These are phyloP conservation scores for Microplitis mediator DNA, from an alignment of 1,140 invertebrate genomes.

Conservation along the genomic window DNA sequence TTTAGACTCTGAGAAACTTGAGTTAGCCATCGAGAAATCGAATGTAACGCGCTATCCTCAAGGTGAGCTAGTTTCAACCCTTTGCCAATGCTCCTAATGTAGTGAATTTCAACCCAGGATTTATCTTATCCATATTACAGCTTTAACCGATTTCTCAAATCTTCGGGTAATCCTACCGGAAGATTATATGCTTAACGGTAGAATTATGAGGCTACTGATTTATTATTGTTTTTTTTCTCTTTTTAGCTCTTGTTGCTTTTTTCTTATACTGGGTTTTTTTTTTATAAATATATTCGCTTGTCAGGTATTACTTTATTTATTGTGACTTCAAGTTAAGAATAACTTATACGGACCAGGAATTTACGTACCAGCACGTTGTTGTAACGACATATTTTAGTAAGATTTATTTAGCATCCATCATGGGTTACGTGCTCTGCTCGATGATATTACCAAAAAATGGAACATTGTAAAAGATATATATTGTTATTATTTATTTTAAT, in stretches of 20 bases:
- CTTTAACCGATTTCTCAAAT: background rate
- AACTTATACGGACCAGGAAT: conserved; percentile 56
- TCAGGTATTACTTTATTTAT: background rate
- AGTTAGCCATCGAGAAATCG: conserved; percentile 45
- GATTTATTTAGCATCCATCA: conserved; percentile 34
- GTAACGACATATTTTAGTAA: conserved; percentile 56
- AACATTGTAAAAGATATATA: conserved; percentile 31
- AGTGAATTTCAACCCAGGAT: background rate
- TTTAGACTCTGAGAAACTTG: conserved; percentile 41
- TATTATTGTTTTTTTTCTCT: background rate
- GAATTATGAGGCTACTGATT: background rate
- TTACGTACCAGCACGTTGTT: conserved; percentile 58
- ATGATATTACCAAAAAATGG: conserved; percentile 57
- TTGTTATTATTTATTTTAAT: too few relatives aligned
- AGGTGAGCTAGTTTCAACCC: conserved; percentile 3
- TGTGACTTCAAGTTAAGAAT: conserved; percentile 42
- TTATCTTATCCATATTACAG: conserved; percentile 7
- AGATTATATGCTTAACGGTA: background rate
- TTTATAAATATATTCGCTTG: conserved; percentile 1
- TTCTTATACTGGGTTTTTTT: background rate
- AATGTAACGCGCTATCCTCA: conserved; percentile 44
- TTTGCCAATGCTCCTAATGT: background rate
- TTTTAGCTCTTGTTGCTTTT: background rate
- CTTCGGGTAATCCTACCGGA: too few relatives aligned
- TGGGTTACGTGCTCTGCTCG: conserved; percentile 52